Percentiles rank a stretch among this genome's conserved stretches.
Evolutionary conservation across 1,140 invertebrate species (phyloP).

Genomic region (Ceratitis capitata): DNA sequence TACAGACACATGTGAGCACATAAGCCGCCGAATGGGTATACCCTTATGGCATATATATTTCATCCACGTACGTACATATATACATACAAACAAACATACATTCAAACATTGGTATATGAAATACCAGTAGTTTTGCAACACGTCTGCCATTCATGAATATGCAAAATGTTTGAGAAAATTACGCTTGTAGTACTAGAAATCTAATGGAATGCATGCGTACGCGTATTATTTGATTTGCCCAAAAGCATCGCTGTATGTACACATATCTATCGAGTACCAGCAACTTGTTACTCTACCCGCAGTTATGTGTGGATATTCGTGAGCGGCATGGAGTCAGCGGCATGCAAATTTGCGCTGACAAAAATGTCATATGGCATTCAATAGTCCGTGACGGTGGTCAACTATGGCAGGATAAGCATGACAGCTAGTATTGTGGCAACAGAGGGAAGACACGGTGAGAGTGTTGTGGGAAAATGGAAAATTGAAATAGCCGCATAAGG

Average conservation of each 20-base stretch:
- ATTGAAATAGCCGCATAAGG: no score
- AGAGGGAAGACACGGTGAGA: no score
- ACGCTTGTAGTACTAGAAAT: neutral
- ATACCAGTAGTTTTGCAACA: neutral
- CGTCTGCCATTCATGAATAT: constrained; percentile 7
- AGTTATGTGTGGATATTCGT: neutral
- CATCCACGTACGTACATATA: neutral
- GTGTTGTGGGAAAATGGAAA: neutral
- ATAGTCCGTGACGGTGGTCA: neutral
- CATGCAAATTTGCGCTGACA: neutral
- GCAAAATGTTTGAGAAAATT: constrained; percentile 28
- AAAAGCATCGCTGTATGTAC: no score
- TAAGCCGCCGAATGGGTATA: neutral
- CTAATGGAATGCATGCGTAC: constrained; percentile 19
- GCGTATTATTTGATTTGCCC: constrained; percentile 15
- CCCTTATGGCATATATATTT: neutral
- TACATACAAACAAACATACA: no score
- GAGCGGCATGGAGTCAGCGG: neutral
- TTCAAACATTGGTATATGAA: neutral
- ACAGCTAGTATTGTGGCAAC: no score
- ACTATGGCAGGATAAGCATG: neutral
- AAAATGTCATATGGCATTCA: neutral
- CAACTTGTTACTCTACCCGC: neutral
- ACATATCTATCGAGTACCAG: neutral
- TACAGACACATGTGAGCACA: no score